A percentile compares a stretch with the other conserved stretches of the same genome.
phyloP scores from a whole-genome alignment of 1,140 invertebrate species.

The Papilio polytes region DNA sequence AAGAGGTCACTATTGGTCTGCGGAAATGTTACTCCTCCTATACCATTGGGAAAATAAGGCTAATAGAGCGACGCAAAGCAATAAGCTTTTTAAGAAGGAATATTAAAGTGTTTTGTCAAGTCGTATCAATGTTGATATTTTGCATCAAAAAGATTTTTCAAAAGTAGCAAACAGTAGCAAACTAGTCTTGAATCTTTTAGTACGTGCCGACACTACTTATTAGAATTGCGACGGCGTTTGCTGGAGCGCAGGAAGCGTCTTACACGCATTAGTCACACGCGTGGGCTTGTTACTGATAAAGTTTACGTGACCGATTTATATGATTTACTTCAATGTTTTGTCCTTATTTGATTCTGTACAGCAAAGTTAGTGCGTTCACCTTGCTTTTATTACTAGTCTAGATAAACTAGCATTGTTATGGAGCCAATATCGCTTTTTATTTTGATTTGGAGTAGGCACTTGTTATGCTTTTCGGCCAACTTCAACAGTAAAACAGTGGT shows the following conservation, averaged over 20 bases:
- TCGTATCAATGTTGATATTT: not conserved
- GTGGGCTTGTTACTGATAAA: conserved; percentile 66
- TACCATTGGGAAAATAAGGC: too few species aligned
- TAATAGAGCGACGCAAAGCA: too few species aligned
- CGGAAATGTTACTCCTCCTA: too few species aligned
- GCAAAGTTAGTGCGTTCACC: conserved; percentile 55
- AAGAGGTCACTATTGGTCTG: too few species aligned
- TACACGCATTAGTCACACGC: conserved; percentile 62
- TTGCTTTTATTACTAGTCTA: conserved; percentile 39
- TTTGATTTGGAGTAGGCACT: not conserved
- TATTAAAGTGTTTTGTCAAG: not conserved
- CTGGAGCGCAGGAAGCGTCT: conserved; percentile 69
- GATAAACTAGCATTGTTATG: not conserved
- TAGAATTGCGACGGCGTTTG: conserved; percentile 71
- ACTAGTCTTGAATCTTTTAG: conserved; percentile 20
- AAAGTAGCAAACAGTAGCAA: conserved; percentile 17
- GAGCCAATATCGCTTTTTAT: not conserved
- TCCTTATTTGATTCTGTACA: conserved; percentile 51
- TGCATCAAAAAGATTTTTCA: not conserved
- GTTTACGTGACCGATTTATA: conserved; percentile 69
- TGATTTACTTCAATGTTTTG: conserved; percentile 51
- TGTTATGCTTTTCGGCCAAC: not conserved
- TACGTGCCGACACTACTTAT: conserved; percentile 50
- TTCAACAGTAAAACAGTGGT: not conserved
- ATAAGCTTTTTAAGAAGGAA: not conserved